Evolutionary conservation across 2,797 vertebrate species (phyloP).

Genomic region (Halcyon smyrnensis): DNA sequence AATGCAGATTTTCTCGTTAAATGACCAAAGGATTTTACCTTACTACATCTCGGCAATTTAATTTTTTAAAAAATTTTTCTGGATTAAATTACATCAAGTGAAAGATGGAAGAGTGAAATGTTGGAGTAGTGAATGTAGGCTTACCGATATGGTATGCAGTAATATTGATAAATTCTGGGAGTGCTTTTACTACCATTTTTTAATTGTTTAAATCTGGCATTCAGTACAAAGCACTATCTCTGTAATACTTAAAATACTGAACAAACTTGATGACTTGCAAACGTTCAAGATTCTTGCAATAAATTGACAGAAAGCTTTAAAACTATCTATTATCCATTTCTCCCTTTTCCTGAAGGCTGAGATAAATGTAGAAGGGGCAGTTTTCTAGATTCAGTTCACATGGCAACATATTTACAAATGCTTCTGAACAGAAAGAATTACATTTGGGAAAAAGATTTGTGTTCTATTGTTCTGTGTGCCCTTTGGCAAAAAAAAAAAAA

Average conservation of each 20-base stretch:
- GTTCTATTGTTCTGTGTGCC: neutral
- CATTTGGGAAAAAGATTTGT: neutral
- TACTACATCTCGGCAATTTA: neutral
- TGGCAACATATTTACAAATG: slow-evolving; percentile 24
- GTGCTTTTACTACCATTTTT: neutral
- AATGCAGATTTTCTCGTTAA: neutral
- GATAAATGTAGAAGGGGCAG: slow-evolving; percentile 27
- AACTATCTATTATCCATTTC: neutral
- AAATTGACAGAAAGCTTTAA: neutral
- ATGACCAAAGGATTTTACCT: slow-evolving; percentile 5
- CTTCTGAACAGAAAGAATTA: slow-evolving; percentile 11
- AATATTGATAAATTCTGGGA: neutral
- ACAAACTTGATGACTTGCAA: neutral
- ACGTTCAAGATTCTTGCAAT: neutral
- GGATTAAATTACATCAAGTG: neutral
- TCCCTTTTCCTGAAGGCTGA: slow-evolving; percentile 6
- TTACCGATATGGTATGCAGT: neutral
- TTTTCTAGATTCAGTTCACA: slow-evolving; percentile 30
- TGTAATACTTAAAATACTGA: neutral
- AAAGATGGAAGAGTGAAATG: neutral
- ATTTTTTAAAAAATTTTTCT: neutral
- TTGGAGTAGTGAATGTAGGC: neutral
- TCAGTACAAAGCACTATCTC: neutral
- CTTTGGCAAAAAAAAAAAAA: neutral
- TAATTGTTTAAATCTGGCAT: neutral